phyloP scores from a whole-genome alignment of 2,888 invertebrate genomes.

The Rhagonycha fulva region DNA sequence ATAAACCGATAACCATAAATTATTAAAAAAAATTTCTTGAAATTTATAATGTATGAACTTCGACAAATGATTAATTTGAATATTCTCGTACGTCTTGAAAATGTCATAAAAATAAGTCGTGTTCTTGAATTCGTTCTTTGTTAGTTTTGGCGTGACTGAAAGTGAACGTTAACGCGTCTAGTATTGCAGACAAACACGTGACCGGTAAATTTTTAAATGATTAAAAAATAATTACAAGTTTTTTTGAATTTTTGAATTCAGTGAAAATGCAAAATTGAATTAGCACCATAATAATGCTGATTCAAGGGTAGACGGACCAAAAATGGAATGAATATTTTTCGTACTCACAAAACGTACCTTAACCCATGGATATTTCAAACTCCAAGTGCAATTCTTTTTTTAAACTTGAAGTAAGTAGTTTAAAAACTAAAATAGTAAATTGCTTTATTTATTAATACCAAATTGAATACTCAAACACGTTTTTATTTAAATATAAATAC shows the following conservation, averaged over 20 bases:
- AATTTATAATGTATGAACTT: background rate
- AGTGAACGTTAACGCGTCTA: background rate
- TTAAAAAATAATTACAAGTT: background rate
- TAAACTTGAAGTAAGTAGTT: background rate
- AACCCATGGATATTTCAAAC: background rate
- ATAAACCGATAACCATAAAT: background rate
- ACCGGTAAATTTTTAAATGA: background rate
- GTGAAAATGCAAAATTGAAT: background rate
- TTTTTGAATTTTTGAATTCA: background rate
- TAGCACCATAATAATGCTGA: constrained; percentile 8
- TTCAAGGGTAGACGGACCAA: constrained; percentile 53
- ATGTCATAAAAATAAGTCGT: background rate
- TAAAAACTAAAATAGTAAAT: background rate
- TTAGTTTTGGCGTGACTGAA: background rate
- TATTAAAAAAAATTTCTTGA: background rate
- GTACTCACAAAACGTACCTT: constrained; percentile 28
- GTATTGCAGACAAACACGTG: background rate
- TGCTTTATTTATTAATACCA: background rate
- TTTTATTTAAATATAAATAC: background rate
- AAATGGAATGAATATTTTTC: constrained; percentile 52
- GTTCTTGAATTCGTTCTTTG: background rate
- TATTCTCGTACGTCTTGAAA: background rate
- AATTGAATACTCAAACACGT: background rate
- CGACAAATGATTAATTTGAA: background rate
- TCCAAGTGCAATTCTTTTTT: background rate